Evolutionary conservation across 1,140 invertebrate species (phyloP).

Genomic region (Adelges cooleyi): DNA sequence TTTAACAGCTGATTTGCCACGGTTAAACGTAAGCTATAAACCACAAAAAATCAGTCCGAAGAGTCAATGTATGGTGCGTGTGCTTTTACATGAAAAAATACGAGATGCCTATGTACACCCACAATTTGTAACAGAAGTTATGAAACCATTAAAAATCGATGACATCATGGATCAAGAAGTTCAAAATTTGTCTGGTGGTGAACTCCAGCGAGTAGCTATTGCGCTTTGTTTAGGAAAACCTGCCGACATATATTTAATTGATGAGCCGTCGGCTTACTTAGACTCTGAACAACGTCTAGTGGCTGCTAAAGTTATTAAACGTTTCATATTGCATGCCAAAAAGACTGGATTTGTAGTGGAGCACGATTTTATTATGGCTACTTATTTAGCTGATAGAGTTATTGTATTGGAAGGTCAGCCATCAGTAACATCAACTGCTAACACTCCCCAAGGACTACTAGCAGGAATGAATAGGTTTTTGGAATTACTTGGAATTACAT

Average conservation of each 20-base stretch:
- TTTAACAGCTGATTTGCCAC: slow-evolving; percentile 62
- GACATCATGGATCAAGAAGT: slow-evolving; percentile 98
- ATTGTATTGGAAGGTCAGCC: slow-evolving; percentile 96
- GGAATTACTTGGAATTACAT: slow-evolving; percentile 93
- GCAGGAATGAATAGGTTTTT: slow-evolving; percentile 98
- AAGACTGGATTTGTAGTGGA: slow-evolving; percentile 99
- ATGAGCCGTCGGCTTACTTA: slow-evolving; percentile 97
- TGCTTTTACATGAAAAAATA: slow-evolving; percentile 90
- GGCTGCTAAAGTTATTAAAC: slow-evolving; percentile 97
- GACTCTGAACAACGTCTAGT: slow-evolving; percentile 99
- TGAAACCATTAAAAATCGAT: slow-evolving; percentile 97
- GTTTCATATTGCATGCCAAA: slow-evolving; percentile 97
- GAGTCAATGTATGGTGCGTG: slow-evolving; percentile 76
- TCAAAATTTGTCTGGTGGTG: slow-evolving; percentile 97
- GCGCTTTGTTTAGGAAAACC: slow-evolving; percentile 95
- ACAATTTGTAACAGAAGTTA: slow-evolving; percentile 96
- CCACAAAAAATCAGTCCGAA: slow-evolving; percentile 99
- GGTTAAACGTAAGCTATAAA: slow-evolving; percentile 97
- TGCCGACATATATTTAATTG: slow-evolving; percentile 97
- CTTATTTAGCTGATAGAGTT: slow-evolving; percentile 95
- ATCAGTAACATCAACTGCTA: slow-evolving; percentile 75
- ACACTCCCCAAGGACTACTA: slow-evolving; percentile 83
- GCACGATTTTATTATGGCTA: slow-evolving; percentile 99
- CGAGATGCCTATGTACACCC: slow-evolving; percentile 94
- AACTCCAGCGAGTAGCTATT: slow-evolving; percentile 93